A percentile compares a stretch with the other conserved stretches of the same genome.
Evolutionary conservation across 2,888 invertebrate genomes (phyloP).

Genomic region (Cheilosia pagana): DNA sequence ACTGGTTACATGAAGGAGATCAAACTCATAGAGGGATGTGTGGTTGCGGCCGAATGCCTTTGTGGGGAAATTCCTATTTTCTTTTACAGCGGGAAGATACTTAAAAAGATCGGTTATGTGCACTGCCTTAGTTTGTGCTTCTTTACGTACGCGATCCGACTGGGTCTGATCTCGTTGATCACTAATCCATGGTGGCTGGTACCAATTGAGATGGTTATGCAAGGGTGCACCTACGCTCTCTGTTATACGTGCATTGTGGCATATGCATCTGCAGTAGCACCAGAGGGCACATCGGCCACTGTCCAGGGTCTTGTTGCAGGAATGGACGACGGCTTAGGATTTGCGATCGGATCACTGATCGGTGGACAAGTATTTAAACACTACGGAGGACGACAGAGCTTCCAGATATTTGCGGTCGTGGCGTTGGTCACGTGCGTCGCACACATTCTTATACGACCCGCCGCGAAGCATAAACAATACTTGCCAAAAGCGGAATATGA

Average conservation of each 20-base stretch:
- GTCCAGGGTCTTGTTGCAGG: slow-evolving; percentile 94
- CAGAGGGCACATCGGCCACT: slow-evolving; percentile 91
- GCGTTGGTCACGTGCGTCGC: slow-evolving; percentile 82
- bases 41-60: slow-evolving; percentile 91
- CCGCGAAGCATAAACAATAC: slow-evolving; percentile 80
- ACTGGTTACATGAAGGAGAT: slow-evolving; percentile 87
- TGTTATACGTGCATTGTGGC: slow-evolving; percentile 92
- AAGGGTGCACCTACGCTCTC: slow-evolving; percentile 94
- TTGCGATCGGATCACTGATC: slow-evolving; percentile 89
- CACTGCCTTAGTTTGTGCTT: slow-evolving; percentile 91
- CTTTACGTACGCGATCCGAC: slow-evolving; percentile 89
- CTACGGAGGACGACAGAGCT: slow-evolving; percentile 86
- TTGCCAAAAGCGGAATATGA: slow-evolving; percentile 80
- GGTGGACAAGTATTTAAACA: slow-evolving; percentile 89
- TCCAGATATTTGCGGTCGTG: slow-evolving; percentile 84
- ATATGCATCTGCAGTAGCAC: slow-evolving; percentile 87
- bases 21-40: slow-evolving; percentile 91
- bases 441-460: slow-evolving; percentile 81
- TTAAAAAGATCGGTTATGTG: slow-evolving; percentile 91
- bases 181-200: slow-evolving; percentile 93
- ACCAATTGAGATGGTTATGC: slow-evolving; percentile 91
- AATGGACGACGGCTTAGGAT: slow-evolving; percentile 94
- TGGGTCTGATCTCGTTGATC: slow-evolving; percentile 90
- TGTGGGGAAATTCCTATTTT: slow-evolving; percentile 92
- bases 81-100: slow-evolving; percentile 89